phyloP scores from a whole-genome alignment of 2,797 vertebrate species.

The Sebastes oblongus region DNA sequence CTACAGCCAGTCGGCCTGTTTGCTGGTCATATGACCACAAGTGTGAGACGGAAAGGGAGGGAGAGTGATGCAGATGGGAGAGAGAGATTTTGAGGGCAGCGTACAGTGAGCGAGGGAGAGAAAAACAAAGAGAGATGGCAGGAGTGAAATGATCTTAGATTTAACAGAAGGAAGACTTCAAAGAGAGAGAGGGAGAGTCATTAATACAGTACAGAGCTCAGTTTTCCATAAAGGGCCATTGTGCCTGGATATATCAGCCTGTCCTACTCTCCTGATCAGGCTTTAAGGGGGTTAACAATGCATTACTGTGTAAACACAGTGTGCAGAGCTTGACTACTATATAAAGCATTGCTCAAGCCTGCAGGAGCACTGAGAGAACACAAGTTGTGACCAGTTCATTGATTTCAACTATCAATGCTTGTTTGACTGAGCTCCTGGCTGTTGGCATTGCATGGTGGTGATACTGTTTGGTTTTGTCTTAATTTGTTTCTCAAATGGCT shows the following conservation, averaged over 20 bases:
- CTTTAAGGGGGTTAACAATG: constrained; percentile 29
- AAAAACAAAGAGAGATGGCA: not conserved
- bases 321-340: not conserved
- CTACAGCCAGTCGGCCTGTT: constrained; percentile 18
- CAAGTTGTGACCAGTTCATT: not conserved
- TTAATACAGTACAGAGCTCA: constrained; percentile 2
- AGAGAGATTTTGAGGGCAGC: not conserved
- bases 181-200: not conserved
- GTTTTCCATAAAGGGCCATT: constrained; percentile 56
- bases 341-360: constrained; percentile 12
- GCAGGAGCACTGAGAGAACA: not conserved
- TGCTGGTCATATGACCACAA: constrained; percentile 63
- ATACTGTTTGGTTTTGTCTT: not conserved
- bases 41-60: constrained; percentile 1
- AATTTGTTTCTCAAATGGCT: not conserved
- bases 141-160: not conserved
- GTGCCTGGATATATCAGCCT: constrained; percentile 33
- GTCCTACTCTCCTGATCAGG: constrained; percentile 18
- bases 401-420: not conserved
- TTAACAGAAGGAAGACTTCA: not conserved
- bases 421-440: constrained; percentile 1
- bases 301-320: constrained; percentile 16
- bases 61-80: not conserved
- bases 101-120: not conserved
- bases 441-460: not conserved